A percentile compares a stretch with the other conserved stretches of the same genome.
These are phyloP conservation scores for Euglossa dilemma DNA, from an alignment of 1,140 invertebrate genomes.

Conservation along the genomic window DNA sequence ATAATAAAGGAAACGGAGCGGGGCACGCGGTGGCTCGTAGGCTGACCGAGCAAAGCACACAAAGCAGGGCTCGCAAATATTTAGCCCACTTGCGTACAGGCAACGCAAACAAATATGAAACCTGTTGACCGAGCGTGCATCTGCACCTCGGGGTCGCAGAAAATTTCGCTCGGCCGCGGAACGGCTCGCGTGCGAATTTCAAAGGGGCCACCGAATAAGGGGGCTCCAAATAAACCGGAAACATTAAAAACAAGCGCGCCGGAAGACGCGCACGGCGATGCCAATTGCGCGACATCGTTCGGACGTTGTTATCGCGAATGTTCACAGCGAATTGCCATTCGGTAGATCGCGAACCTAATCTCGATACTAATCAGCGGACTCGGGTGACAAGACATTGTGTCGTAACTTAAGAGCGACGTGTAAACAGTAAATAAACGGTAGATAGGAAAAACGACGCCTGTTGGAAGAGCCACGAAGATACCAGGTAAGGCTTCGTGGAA, in stretches of 20 bases:
- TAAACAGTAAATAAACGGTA: not conserved
- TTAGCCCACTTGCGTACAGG: constrained; percentile 21
- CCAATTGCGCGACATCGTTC: not conserved
- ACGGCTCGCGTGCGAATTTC: not conserved
- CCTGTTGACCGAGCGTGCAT: not conserved
- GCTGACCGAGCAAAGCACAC: constrained; percentile 11
- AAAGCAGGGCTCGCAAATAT: constrained; percentile 29
- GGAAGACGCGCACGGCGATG: not conserved
- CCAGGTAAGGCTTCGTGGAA: not conserved
- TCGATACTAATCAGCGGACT: constrained; percentile 49
- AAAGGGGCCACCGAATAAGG: not conserved
- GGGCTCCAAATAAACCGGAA: not conserved
- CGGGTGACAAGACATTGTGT: constrained; percentile 20
- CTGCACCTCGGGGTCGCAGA: not conserved
- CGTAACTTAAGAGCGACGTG: constrained; percentile 34
- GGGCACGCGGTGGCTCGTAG: not conserved
- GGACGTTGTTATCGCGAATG: constrained; percentile 32
- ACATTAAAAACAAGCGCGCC: not conserved
- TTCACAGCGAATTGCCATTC: constrained; percentile 44
- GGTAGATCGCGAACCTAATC: constrained; percentile 35
- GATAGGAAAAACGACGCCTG: not conserved
- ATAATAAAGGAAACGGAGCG: constrained; percentile 25
- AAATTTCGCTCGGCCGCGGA: not conserved
- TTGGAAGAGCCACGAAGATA: not conserved
- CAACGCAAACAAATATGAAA: constrained; percentile 29